Conservation (phyloP, 2,113 vertebrate genomes). For the Osmerus eperlanus region DNA sequence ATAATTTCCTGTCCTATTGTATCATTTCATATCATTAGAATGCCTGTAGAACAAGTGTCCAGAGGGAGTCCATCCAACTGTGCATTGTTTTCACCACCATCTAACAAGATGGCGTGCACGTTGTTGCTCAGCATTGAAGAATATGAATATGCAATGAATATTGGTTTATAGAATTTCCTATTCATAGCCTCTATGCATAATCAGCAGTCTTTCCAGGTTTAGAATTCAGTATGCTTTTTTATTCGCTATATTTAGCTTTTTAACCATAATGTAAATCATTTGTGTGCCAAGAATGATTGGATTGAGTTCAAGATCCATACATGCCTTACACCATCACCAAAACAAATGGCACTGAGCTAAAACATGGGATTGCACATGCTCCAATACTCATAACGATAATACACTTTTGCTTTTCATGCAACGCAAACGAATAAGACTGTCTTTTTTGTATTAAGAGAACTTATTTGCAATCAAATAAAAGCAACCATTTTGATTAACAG, state of each 20-base stretch:
- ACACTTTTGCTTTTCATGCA: not conserved
- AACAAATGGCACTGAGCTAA: too few relatives aligned
- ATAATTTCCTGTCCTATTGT: not conserved
- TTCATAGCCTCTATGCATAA: too few relatives aligned
- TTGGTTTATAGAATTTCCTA: too few relatives aligned
- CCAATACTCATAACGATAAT: not conserved
- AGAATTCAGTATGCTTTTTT: not conserved
- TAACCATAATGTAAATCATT: not conserved
- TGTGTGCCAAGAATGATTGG: not conserved
- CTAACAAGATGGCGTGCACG: conserved; percentile 11
- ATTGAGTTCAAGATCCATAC: not conserved
- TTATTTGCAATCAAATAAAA: conserved; percentile 11
- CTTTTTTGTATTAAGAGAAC: not conserved
- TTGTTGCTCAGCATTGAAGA: not conserved
- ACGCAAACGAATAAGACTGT: too few relatives aligned
- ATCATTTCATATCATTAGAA: not conserved
- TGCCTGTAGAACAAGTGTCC: not conserved
- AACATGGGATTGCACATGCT: not conserved
- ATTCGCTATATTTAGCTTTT: not conserved
- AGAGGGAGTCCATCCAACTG: not conserved
- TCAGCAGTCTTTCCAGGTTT: not conserved
- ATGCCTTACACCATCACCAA: not conserved
- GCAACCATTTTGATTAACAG: conserved; percentile 1
- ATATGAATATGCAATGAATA: not conserved
- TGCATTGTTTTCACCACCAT: conserved; percentile 8